A percentile compares a stretch with the other conserved stretches of the same genome.
These are phyloP conservation scores for Coelinius sp. DNA, from an alignment of 2,888 invertebrate species.

Conservation along the genomic window DNA sequence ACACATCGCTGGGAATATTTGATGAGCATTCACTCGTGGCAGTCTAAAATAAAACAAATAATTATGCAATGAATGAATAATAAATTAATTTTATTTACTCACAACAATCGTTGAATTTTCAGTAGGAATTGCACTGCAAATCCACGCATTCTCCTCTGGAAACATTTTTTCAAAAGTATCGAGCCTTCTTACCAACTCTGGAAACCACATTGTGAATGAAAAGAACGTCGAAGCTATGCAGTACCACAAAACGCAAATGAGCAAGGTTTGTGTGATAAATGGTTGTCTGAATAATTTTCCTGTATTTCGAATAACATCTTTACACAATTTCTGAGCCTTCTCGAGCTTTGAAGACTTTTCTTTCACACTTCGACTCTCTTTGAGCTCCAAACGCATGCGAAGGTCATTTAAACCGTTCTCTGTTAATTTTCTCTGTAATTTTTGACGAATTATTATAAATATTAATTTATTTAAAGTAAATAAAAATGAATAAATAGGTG, in stretches of 20 bases:
- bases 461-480: not conserved
- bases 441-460: not conserved
- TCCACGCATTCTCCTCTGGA: slow-evolving; percentile 79
- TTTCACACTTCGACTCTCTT: not conserved
- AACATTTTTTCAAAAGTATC: slow-evolving; percentile 79
- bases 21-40: slow-evolving; percentile 72
- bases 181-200: slow-evolving; percentile 85
- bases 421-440: slow-evolving; percentile 9
- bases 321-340: not conserved
- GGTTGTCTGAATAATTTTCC: slow-evolving; percentile 80
- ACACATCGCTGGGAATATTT: slow-evolving; percentile 78
- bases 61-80: not conserved
- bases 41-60: not conserved
- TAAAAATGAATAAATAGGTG: too few relatives aligned
- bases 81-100: slow-evolving; percentile 76
- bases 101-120: not conserved
- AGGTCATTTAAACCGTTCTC: slow-evolving; percentile 40
- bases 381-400: slow-evolving; percentile 18
- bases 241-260: slow-evolving; percentile 85
- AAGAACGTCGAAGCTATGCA: slow-evolving; percentile 89
- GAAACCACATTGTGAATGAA: slow-evolving; percentile 92
- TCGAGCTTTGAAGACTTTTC: not conserved
- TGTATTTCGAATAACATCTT: slow-evolving; percentile 81
- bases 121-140: slow-evolving; percentile 78
- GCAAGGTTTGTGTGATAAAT: slow-evolving; percentile 79